Percentiles rank a stretch among this genome's conserved stretches.
Evolutionary conservation across 2,888 invertebrate genomes (phyloP).

Genomic region (Sipunculus nudus): DNA sequence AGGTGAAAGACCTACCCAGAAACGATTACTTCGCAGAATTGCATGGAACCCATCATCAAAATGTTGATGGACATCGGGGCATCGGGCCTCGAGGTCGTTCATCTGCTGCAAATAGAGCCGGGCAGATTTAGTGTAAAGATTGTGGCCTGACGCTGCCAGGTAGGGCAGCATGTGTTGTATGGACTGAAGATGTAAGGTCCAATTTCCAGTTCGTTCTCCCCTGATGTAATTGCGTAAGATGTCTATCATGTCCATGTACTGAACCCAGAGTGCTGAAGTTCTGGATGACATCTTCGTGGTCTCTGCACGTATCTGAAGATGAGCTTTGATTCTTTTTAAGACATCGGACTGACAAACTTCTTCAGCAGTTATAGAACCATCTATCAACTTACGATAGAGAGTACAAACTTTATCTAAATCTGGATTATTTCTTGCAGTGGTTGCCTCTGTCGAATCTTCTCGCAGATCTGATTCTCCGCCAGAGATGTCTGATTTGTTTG

Average conservation of each 20-base stretch:
- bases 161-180: constrained; percentile 16
- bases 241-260: constrained; percentile 12
- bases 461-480: no score
- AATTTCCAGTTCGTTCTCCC: constrained; percentile 13
- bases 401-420: no score
- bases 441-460: no score
- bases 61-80: constrained; percentile 19
- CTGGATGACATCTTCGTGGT: no score
- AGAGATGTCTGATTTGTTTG: no score
- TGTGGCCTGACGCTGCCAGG: constrained; percentile 17
- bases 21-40: neutral
- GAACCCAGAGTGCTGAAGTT: no score
- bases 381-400: no score
- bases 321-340: no score
- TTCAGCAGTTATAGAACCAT: no score
- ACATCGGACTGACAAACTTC: no score
- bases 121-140: constrained; percentile 10
- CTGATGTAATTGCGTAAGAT: constrained; percentile 4
- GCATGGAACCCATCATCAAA: constrained; percentile 16
- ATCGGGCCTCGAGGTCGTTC: constrained; percentile 13
- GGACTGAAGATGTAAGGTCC: constrained; percentile 5
- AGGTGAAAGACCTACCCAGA: constrained; percentile 8
- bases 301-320: no score
- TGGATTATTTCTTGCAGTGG: no score
- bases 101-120: constrained; percentile 3